phyloP scores from a whole-genome alignment of 2,888 invertebrate genomes.

The Tricholauxania praeusta region DNA sequence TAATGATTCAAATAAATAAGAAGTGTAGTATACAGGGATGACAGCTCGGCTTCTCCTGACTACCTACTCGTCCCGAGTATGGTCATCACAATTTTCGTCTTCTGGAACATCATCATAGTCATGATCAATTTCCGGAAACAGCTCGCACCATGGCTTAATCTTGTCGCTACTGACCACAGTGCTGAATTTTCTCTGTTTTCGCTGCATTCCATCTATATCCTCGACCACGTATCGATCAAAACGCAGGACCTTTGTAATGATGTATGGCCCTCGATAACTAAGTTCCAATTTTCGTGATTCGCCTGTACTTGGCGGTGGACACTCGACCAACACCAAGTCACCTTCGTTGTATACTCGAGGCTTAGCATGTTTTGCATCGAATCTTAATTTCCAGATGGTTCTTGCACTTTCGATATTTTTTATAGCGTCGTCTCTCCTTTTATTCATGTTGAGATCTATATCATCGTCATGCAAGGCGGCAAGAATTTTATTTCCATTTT shows the following conservation, averaged over 20 bases:
- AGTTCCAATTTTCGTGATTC: constrained; percentile 23
- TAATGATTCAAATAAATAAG: no score
- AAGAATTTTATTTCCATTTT: constrained; percentile 36
- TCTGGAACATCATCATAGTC: constrained; percentile 1
- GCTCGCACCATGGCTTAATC: constrained; percentile 38
- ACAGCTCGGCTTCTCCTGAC: no score
- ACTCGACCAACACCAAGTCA: constrained; percentile 34
- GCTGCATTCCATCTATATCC: constrained; percentile 35
- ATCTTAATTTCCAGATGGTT: constrained; percentile 36
- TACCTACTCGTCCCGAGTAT: no score
- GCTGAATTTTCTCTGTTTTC: constrained; percentile 27
- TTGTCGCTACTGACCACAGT: constrained; percentile 39
- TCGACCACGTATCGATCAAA: constrained; percentile 44
- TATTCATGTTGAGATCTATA: constrained; percentile 25
- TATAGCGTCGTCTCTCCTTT: constrained; percentile 29
- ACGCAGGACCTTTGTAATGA: constrained; percentile 34
- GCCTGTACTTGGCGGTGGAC: constrained; percentile 37
- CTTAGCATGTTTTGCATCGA: constrained; percentile 31
- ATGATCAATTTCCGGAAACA: constrained; percentile 37
- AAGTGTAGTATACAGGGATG: no score
- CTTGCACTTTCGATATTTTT: constrained; percentile 32
- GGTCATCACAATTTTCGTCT: no score
- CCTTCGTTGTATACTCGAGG: constrained; percentile 26
- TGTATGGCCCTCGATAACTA: constrained; percentile 34
- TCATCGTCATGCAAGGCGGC: constrained; percentile 34